Percentiles rank a stretch among this genome's conserved stretches.
These are phyloP conservation scores for Chaetodon trifascialis DNA, from an alignment of 2,113 vertebrate species.

Conservation along the genomic window DNA sequence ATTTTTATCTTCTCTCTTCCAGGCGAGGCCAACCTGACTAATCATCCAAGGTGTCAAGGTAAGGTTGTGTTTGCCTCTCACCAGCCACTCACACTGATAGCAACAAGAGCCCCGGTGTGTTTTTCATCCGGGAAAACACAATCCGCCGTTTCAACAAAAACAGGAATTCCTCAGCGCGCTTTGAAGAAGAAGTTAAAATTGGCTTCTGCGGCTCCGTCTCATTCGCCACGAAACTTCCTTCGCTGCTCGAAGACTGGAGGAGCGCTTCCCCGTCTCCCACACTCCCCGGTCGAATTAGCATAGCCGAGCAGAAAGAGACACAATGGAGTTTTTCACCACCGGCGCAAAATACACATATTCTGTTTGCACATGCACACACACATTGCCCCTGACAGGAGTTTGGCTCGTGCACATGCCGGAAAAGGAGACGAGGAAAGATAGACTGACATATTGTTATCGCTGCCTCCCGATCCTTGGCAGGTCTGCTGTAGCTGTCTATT, in stretches of 20 bases:
- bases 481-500: slow-evolving; percentile 28
- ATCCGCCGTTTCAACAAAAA: slow-evolving; percentile 16
- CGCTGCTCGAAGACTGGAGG: slow-evolving; percentile 12
- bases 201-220: slow-evolving; percentile 22
- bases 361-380: not conserved
- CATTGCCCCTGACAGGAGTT: slow-evolving; percentile 38
- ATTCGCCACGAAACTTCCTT: slow-evolving; percentile 42
- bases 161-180: slow-evolving; percentile 40
- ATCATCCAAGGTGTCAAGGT: slow-evolving; percentile 72
- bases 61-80: slow-evolving; percentile 47
- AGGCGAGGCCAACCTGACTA: slow-evolving; percentile 68
- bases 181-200: slow-evolving; percentile 56
- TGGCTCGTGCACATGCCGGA: not conserved
- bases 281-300: slow-evolving; percentile 63
- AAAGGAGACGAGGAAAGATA: slow-evolving; percentile 13
- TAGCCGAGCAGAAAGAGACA: slow-evolving; percentile 34
- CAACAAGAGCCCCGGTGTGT: slow-evolving; percentile 28
- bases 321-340: slow-evolving; percentile 55
- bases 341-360: slow-evolving; percentile 17
- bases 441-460: slow-evolving; percentile 31
- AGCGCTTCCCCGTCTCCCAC: slow-evolving; percentile 39
- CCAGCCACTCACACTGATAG: slow-evolving; percentile 29
- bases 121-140: slow-evolving; percentile 37
- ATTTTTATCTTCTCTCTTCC: slow-evolving; percentile 69
- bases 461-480: not conserved